Evolutionary conservation across 2,113 vertebrate species (phyloP).

Genomic region (Tyto alba): DNA sequence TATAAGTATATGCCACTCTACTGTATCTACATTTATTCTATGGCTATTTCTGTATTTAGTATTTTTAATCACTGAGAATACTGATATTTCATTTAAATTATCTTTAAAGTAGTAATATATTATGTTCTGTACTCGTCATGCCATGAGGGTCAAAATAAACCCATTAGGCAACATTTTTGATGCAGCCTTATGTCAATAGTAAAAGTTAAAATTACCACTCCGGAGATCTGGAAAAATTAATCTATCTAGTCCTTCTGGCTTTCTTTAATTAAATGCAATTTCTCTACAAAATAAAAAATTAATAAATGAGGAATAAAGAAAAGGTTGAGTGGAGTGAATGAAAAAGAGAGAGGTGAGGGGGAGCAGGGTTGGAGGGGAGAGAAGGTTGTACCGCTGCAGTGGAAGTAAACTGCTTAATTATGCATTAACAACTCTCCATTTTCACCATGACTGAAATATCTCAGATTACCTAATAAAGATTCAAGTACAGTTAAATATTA

Average conservation of each 20-base stretch:
- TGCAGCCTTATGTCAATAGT: background rate
- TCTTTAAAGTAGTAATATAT: background rate
- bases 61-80: background rate
- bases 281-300: background rate
- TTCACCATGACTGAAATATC: background rate
- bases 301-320: background rate
- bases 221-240: background rate
- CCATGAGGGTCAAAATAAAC: background rate
- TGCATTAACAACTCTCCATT: background rate
- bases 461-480: background rate
- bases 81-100: background rate
- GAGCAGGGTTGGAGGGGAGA: fast-evolving
- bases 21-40: background rate
- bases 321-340: background rate
- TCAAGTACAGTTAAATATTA: background rate
- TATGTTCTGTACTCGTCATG: background rate
- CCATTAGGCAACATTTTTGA: background rate
- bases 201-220: background rate
- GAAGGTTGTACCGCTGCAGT: background rate
- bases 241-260: background rate
- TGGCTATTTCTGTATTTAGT: background rate
- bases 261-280: background rate
- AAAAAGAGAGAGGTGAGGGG: background rate
- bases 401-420: background rate
- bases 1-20: background rate